Evolutionary conservation across 2,113 vertebrate genomes (phyloP), one percentile per base, ranked within the genome.

Genomic region (Sigmodon hispidus): DNA sequence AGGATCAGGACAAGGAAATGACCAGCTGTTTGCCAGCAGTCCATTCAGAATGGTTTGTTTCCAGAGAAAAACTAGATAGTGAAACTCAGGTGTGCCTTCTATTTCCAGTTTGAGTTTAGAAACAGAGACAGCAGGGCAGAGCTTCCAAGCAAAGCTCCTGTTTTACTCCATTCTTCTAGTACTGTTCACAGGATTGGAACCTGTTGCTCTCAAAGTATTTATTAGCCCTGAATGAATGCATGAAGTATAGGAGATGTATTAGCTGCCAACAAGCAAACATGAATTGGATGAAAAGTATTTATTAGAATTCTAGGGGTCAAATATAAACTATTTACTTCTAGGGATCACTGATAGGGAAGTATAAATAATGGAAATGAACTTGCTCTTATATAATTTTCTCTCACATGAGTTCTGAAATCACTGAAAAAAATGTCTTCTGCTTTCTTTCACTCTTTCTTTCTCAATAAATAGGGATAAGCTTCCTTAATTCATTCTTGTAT

Each of bases 401-500:
- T 90, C 36, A 24, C 40, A 87, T 63, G 61, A 65, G 69, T 83
- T 55, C 76, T 84, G 15, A 88, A 31, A n/a, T 94, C 36, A 29
- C 17, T 34, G 2, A 90, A 79, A 72, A 95, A 69, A 90, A 87
- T 52, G 34, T 52, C 21, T 29, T 48, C 55, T 70, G 22, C 0
- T 45, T 5, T 40, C 22, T 21, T 17, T 22, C 1, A 1, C 36
- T 5, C 2, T 11, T 45, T 7, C 21, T 26, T 22, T 22, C n/a
- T n/a, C 26, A 57, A 7, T 70, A 76, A 93, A 43, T 65, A 70
- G 76, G 45, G 24, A 75, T 80, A 81, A 3, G 15, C 48, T 93
- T 90, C 45, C 65, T 88, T 22, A 26, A 61, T 40, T 96, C 61
- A 86, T 29, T 83, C 1, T 29, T 85, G 55, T 77, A 57, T 94